phyloP scores from a whole-genome alignment of 2,888 invertebrate genomes.

The Oligia strigilis region DNA sequence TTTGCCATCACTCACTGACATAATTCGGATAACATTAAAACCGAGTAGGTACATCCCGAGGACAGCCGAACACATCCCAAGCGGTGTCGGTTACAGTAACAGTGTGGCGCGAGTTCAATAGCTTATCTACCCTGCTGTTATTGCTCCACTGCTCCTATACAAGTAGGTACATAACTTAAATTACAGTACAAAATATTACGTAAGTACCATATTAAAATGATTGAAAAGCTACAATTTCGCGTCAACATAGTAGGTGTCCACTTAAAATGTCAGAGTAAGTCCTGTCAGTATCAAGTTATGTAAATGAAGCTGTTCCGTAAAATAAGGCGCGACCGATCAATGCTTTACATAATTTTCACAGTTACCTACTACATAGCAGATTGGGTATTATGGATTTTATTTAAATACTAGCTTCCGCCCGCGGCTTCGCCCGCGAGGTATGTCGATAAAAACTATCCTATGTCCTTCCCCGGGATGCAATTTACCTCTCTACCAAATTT shows the following conservation, averaged over 20 bases:
- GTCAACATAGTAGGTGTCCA: slow-evolving; percentile 42
- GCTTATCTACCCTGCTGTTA: too few relatives aligned
- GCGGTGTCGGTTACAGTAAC: too few relatives aligned
- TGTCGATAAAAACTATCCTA: too few relatives aligned
- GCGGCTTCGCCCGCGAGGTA: too few relatives aligned
- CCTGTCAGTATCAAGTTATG: slow-evolving; percentile 74
- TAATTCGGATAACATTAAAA: too few relatives aligned
- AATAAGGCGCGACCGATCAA: slow-evolving; percentile 66
- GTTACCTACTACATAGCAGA: slow-evolving; percentile 12
- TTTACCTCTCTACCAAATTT: too few relatives aligned
- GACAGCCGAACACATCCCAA: too few relatives aligned
- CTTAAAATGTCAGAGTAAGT: slow-evolving; percentile 72
- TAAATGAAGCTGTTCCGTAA: slow-evolving; percentile 65
- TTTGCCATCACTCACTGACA: too few relatives aligned
- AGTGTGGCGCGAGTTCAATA: too few relatives aligned
- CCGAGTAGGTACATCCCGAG: too few relatives aligned
- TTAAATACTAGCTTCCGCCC: not conserved
- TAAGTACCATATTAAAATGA: slow-evolving; percentile 20
- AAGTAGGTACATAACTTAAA: not conserved
- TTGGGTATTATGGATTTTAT: slow-evolving; percentile 28
- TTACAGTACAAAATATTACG: not conserved
- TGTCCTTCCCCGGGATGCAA: too few relatives aligned
- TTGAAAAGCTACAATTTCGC: slow-evolving; percentile 38
- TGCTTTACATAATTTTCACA: slow-evolving; percentile 70
- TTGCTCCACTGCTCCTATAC: too few relatives aligned